These are phyloP conservation scores for Rotaria magnacalcarata DNA, from an alignment of 2,888 invertebrate genomes.

Conservation along the genomic window DNA sequence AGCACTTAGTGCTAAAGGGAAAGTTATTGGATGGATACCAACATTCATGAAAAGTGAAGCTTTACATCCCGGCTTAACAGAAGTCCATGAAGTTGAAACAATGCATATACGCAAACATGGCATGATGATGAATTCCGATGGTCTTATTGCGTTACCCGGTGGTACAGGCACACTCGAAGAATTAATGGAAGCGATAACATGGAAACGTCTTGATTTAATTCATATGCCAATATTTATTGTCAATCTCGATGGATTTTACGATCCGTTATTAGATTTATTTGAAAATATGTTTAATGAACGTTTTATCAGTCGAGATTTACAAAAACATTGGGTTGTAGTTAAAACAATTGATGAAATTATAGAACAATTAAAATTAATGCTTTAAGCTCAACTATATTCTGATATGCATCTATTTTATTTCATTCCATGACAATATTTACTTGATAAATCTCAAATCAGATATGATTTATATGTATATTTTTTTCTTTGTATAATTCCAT, in stretches of 20 bases:
- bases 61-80: background rate
- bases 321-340: background rate
- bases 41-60: background rate
- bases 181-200: conserved; percentile 22
- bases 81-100: background rate
- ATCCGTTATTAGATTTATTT: conserved; percentile 21
- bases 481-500: too few relatives aligned
- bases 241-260: conserved; percentile 19
- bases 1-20: background rate
- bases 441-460: too few relatives aligned
- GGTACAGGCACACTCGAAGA: conserved; percentile 1
- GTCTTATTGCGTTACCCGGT: conserved; percentile 9
- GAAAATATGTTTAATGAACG: background rate
- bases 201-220: background rate
- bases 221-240: background rate
- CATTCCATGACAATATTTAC: too few relatives aligned
- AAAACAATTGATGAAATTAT: background rate
- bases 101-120: conserved; percentile 25
- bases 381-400: background rate
- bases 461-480: too few relatives aligned
- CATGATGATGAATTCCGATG: conserved; percentile 16
- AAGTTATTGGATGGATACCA: conserved; percentile 19
- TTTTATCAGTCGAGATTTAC: background rate
- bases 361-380: background rate
- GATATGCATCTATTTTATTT: too few relatives aligned